A percentile compares a stretch with the other conserved stretches of the same genome.
These are phyloP conservation scores for Megaceryle maxima DNA, from an alignment of 2,113 vertebrate genomes.

Conservation along the genomic window DNA sequence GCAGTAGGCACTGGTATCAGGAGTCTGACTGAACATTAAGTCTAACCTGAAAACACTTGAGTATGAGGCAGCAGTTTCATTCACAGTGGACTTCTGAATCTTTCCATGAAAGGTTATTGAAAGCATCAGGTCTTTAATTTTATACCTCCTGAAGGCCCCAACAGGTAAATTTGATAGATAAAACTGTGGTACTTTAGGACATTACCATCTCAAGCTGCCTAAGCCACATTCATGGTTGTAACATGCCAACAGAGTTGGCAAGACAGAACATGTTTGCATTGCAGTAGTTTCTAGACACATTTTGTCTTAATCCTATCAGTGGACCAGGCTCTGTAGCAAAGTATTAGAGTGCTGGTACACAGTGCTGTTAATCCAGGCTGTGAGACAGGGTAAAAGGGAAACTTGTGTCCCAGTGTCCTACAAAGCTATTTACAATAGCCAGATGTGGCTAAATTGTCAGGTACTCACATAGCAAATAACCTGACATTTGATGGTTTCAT, in stretches of 20 bases:
- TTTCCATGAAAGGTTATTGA: neutral
- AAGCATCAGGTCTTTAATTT: neutral
- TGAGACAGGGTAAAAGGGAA: neutral
- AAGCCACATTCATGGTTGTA: neutral
- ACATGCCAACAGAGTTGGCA: neutral
- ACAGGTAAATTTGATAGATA: neutral
- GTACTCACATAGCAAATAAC: neutral
- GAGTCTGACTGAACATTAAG: neutral
- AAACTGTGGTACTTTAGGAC: neutral
- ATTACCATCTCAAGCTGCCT: neutral
- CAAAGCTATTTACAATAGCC: neutral
- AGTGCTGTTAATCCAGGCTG: neutral
- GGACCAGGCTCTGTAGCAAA: neutral
- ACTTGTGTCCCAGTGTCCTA: neutral
- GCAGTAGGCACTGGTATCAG: accelerated
- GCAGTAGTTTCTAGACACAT: neutral
- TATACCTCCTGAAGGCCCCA: neutral
- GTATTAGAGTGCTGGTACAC: neutral
- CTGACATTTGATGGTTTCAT: neutral
- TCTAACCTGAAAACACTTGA: neutral
- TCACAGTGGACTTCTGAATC: neutral
- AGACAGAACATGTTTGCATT: neutral
- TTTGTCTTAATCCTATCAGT: neutral
- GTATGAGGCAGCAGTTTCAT: neutral
- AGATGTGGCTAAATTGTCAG: neutral